These are phyloP conservation scores for Callospermophilus lateralis DNA, from an alignment of 2,113 vertebrate genomes.

Conservation along the genomic window DNA sequence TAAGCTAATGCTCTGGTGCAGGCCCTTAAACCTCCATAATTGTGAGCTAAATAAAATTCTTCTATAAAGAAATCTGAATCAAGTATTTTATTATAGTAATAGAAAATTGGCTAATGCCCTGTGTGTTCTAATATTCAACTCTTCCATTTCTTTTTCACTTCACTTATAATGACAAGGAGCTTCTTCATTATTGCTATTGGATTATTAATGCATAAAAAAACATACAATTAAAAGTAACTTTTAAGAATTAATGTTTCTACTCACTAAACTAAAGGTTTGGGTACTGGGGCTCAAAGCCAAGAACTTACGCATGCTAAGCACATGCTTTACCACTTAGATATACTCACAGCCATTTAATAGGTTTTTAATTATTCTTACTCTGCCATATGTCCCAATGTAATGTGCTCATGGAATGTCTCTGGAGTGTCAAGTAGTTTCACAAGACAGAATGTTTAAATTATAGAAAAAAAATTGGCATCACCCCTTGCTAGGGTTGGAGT, in stretches of 20 bases:
- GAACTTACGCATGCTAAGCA: background rate
- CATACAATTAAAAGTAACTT: background rate
- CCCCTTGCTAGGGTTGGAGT: background rate
- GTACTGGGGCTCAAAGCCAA: background rate
- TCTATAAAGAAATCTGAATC: background rate
- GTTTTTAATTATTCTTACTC: background rate
- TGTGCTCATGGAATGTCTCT: background rate
- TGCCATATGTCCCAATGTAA: background rate
- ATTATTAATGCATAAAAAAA: background rate
- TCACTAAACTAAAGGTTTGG: background rate
- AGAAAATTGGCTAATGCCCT: background rate
- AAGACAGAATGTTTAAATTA: background rate
- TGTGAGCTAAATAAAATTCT: background rate
- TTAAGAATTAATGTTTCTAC: slow-evolving; percentile 20
- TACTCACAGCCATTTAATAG: background rate
- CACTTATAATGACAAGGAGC: background rate
- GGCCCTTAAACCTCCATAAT: background rate
- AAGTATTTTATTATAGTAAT: background rate
- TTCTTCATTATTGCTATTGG: background rate
- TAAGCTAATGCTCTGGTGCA: background rate
- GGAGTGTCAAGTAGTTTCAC: background rate
- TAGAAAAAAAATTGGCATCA: background rate
- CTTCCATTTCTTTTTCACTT: background rate
- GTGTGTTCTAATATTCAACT: background rate
- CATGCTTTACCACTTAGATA: background rate